Evolutionary conservation across 2,797 vertebrate species (phyloP), one percentile per base, ranked within the genome.

Genomic region (Pangasius djambal): DNA sequence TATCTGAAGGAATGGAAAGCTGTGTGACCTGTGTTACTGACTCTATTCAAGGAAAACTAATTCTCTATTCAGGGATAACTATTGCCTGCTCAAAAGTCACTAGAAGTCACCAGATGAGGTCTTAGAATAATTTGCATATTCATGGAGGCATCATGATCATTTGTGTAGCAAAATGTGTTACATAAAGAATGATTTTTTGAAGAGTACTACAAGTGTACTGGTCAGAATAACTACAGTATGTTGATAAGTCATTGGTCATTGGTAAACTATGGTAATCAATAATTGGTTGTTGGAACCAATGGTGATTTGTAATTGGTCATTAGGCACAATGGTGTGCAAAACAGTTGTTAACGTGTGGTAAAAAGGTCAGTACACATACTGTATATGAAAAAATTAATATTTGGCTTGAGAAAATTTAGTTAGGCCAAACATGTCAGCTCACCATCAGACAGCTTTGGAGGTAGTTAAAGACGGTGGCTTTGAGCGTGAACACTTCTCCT

Each of bases 381-480:
- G 15, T 18, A 34, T 37, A 15, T 34, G 37, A 40, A 18, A 20
- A 72, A 72, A 72, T 37, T 0, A 40, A 74, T 44, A 44, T 74
- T 74, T 74, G 7, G 8, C 34, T 69, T 70, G 6, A 37, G 16
- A 70, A 37, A 34, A 37, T 18, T 3, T 52, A 8, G n/a, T 81
- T 20, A 79, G 1, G 12, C 1, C 2, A 55, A n/a, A 40, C 7
- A 16, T 6, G 16, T 4, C 28, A 12, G 1, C 92, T 95, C 94
- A 98, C 98, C 97, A 94, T 94, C 40, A 98, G 96, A 94, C 97
- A 97, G 44, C 93, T 78, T 0, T 93, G 61, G 86, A 97, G 94
- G 88, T 97, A 98, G 94, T 96, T 98, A 93, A 97, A 95, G 85
- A 98, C 93, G 0, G 97, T 97, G 89, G 97, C 97, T 92, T 96